Base-by-base conservation (phyloP, 2,888 invertebrate species). In the Melinaea marsaeus region DNA sequence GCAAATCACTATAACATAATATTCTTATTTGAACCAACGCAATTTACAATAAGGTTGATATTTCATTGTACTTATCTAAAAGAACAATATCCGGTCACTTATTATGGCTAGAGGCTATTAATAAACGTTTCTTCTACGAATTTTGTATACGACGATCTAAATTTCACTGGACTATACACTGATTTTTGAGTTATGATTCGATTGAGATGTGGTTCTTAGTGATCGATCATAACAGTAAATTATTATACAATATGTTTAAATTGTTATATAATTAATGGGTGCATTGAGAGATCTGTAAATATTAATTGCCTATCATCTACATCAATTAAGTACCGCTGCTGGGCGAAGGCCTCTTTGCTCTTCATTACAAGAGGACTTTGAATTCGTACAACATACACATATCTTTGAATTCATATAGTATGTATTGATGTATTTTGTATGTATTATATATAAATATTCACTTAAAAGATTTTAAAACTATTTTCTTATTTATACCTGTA, bases 31-130 rank as follows among this genome's bases (percentile, higher is more conserved):
- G 3, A 58, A 73, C 72, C 69, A 78, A 76, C 55, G 0, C 0
- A 1, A 0, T 32, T 9, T 0, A 2, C 2, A 0, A 61, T 66
- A 65, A 13, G 11, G 2, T n/a, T 22, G 64, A 73, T 64, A 74
- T 68, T 73, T 69, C 51, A 56, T 67, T 64, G 64, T 75, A 62
- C 7, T 42, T 35, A 42, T 42, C 60, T 55, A 4, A 34, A 32
- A 58, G 62, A 79, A 85, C 79, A 76, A 82, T 86, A 87, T 89
- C 88, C 89, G 88, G 87, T 84, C 83, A 83, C 81, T 77, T 75
- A 79, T 77, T 78, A 81, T 81, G 60, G 85, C 90, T 84, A 73
- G 74, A 77, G 89, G 90, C 88, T 84, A 86, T 88, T 88, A 87
- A 84, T 85, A 82, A 85, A 88, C 84, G 82, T 81, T 81, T 78